A percentile compares a stretch with the other conserved stretches of the same genome.
Evolutionary conservation across 2,888 invertebrate genomes (phyloP).

Genomic region (Tinea trinotella): DNA sequence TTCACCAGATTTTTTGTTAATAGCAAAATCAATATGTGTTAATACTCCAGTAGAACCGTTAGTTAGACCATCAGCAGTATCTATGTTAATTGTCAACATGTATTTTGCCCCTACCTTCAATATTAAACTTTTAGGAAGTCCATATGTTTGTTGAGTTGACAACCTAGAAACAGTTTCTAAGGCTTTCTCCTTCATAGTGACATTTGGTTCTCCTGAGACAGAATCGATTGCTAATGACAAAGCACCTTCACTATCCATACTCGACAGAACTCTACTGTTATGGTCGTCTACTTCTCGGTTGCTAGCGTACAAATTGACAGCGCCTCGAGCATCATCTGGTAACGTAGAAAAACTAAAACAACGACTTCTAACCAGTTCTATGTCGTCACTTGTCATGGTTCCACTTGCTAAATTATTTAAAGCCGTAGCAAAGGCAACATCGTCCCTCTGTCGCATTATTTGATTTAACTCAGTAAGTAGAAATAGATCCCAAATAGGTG

Average conservation of each 20-base stretch:
- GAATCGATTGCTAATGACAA: background rate
- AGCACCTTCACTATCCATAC: background rate
- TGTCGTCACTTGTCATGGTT: slow-evolving; percentile 21
- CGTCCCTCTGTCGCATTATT: slow-evolving; percentile 25
- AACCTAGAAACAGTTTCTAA: background rate
- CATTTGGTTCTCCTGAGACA: background rate
- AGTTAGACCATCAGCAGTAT: too few species aligned
- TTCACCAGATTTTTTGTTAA: too few species aligned
- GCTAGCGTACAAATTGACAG: slow-evolving; percentile 24
- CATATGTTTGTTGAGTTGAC: background rate
- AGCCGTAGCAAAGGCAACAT: slow-evolving; percentile 23
- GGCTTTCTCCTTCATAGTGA: background rate
- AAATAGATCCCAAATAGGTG: slow-evolving; percentile 4
- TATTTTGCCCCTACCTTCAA: background rate
- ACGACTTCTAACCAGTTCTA: slow-evolving; percentile 21
- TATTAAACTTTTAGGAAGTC: background rate
- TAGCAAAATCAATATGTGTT: too few species aligned
- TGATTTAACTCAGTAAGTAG: slow-evolving; percentile 23
- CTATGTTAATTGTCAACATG: too few species aligned
- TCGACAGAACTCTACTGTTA: slow-evolving; percentile 23
- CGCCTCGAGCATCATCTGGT: slow-evolving; percentile 23
- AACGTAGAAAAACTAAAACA: slow-evolving; percentile 22
- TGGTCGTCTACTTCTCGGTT: slow-evolving; percentile 24
- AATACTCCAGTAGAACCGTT: too few species aligned
- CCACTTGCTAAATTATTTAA: slow-evolving; percentile 26